Base-by-base conservation (phyloP, 2,888 invertebrate genomes). In the Tetragnatha montana region DNA sequence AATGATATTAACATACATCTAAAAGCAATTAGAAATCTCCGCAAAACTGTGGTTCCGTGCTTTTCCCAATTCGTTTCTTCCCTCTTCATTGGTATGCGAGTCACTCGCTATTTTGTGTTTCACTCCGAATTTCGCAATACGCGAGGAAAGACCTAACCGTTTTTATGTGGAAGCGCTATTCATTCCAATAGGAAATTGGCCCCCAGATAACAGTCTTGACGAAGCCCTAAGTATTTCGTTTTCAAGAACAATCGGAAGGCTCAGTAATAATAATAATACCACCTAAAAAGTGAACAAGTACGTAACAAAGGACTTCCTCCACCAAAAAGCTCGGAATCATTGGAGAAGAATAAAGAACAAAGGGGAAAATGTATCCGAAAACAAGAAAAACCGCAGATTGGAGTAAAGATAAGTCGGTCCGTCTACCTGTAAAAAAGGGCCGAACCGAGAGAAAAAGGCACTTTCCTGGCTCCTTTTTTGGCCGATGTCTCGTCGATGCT, bases 281-380 rank as follows among this genome's bases (percentile, higher is more conserved):
- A 21, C 21, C 50, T 78, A 51, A 84, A 70, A 81, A 70, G 21
- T 70, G 71, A n/a, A 81, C 47, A 81, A 68, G 69, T 74, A 4
- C 80, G 51, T 74, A 88, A 88, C 88, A 88, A 88, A 83, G 83
- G 35, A 88, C 88, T 82, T 88, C 88, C 88, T 88, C 83, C 71
- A 73, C 50, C 49, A 75, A 78, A 79, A 88, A 81, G 80, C 81
- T 75, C 49, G 51, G 75, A 87, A 81, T 81, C 81, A 78, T 73
- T 79, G 76, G 60, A 49, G 76, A 88, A 89, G 88, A 89, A 81
- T 84, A 51, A 81, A 80, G 88, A 74, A 81, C 83, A 89, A 75
- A 74, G 73, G 60, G 74, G 73, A 80, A 84, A 80, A 75, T 74
- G 69, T 81, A 84, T 84, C 88, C 68, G 75, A 84, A 89, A 84